Evolutionary conservation across 2,888 invertebrate genomes (phyloP).

Genomic region (Terebella lapidaria): DNA sequence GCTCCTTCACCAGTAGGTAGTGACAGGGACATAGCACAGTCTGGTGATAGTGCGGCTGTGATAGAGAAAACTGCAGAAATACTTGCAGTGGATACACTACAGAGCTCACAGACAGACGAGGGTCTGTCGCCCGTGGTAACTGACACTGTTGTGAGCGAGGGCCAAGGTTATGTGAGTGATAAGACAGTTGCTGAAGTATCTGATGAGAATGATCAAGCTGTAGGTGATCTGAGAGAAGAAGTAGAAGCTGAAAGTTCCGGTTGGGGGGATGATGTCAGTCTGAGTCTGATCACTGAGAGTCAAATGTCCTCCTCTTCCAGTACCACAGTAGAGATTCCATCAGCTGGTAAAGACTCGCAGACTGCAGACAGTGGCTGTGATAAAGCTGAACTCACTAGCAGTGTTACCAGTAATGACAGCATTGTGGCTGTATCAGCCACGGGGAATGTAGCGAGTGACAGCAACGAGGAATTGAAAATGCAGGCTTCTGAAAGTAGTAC

Average conservation of each 20-base stretch:
- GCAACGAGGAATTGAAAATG: not conserved
- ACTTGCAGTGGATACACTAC: not conserved
- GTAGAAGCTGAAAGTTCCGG: not conserved
- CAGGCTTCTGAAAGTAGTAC: not conserved
- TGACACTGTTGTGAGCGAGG: not conserved
- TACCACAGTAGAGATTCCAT: not conserved
- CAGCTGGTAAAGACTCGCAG: not conserved
- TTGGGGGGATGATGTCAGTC: conserved; percentile 4
- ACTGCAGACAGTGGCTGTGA: not conserved
- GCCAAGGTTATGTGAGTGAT: not conserved
- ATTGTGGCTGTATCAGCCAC: not conserved
- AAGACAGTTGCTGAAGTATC: not conserved
- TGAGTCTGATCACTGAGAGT: conserved; percentile 7
- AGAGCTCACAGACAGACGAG: not conserved
- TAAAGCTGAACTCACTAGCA: not conserved
- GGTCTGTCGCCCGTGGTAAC: not conserved
- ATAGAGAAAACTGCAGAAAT: not conserved
- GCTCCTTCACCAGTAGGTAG: not conserved
- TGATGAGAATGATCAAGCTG: no score
- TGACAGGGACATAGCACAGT: not conserved
- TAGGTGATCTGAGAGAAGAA: not conserved
- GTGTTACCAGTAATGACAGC: not conserved
- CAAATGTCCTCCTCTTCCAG: not conserved
- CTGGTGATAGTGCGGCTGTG: not conserved
- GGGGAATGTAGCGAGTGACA: not conserved